phyloP scores from a whole-genome alignment of 2,113 vertebrate genomes.

The Egretta garzetta region DNA sequence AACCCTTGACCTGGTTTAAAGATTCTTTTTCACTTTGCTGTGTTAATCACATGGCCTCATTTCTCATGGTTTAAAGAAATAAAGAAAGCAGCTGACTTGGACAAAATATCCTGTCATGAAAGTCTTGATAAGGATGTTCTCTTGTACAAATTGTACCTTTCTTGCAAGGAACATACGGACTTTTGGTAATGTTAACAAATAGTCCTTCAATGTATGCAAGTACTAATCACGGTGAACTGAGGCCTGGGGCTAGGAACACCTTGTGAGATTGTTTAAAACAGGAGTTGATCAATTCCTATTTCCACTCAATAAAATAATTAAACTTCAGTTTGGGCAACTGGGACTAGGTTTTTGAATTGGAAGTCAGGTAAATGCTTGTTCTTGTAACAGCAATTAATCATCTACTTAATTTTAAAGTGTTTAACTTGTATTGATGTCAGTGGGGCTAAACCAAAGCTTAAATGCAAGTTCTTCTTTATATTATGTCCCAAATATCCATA shows the following conservation, averaged over 20 bases:
- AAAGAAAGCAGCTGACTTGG: not conserved
- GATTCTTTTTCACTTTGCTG: not conserved
- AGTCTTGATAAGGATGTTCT: not conserved
- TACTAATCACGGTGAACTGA: not conserved
- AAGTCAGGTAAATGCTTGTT: not conserved
- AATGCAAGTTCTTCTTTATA: not conserved
- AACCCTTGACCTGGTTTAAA: not conserved
- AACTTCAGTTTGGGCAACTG: not conserved
- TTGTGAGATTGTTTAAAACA: not conserved
- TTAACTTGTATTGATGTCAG: not conserved
- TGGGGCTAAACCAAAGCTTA: not conserved
- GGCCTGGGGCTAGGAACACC: not conserved
- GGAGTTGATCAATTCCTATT: not conserved
- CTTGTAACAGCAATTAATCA: not conserved
- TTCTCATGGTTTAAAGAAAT: not conserved
- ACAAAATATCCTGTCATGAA: not conserved
- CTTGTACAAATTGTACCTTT: not conserved
- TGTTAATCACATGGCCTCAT: not conserved
- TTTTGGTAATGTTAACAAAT: not conserved
- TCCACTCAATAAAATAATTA: not conserved
- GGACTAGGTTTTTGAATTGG: not conserved
- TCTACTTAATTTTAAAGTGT: not conserved
- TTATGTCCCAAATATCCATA: not conserved
- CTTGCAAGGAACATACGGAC: not conserved
- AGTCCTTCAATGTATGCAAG: not conserved